Conservation (phyloP, 2,888 invertebrate species). For the Epistrophella euchroma region DNA sequence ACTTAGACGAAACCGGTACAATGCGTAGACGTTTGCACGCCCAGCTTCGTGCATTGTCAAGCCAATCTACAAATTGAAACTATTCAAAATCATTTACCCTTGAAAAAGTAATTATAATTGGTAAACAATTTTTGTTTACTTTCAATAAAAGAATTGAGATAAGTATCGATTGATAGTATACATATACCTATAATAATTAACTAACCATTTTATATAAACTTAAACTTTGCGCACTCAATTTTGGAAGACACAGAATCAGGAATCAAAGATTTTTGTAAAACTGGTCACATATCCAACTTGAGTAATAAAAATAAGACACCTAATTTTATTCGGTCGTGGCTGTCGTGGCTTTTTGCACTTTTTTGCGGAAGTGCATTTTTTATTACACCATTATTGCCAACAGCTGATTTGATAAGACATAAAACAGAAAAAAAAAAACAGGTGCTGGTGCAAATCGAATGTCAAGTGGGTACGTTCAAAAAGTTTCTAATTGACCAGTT, state of each 20-base stretch:
- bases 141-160: slow-evolving; percentile 1
- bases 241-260: neutral
- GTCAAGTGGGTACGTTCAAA: neutral
- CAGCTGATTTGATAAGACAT: slow-evolving; percentile 17
- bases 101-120: neutral
- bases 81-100: neutral
- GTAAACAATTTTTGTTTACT: slow-evolving; percentile 20
- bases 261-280: neutral
- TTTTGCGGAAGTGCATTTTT: slow-evolving; percentile 23
- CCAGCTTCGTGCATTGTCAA: neutral
- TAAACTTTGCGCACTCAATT: neutral
- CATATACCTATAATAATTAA: neutral
- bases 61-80: neutral
- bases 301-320: neutral
- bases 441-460: neutral
- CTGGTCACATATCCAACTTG: neutral
- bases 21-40: slow-evolving; percentile 28
- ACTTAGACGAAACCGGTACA: slow-evolving; percentile 54
- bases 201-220: neutral
- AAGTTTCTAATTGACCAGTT: neutral
- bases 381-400: neutral
- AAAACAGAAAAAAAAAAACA: neutral
- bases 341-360: slow-evolving; percentile 15
- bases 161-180: neutral
- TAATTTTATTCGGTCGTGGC: neutral